Evolutionary conservation across 2,888 invertebrate species (phyloP), one percentile per base, ranked within the genome.

Genomic region (Conomelus anceps): DNA sequence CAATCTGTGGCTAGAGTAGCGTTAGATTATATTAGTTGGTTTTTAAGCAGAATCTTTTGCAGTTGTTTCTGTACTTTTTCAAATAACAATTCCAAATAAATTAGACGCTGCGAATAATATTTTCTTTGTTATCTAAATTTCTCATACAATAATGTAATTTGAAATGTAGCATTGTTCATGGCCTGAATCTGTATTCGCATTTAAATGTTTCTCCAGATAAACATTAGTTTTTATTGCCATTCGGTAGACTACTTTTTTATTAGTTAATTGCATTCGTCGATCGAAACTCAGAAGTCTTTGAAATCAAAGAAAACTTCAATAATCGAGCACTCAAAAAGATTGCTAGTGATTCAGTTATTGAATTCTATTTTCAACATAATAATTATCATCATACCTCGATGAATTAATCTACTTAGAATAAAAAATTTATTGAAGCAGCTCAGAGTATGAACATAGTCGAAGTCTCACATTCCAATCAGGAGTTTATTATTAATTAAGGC

Each of bases 31-130:
- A 24, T 86, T 86, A 23, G 24, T 23, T 86, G 24, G 86, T 22
- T 86, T 86, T 86, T 13, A 6, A 86, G 24, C 24, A 86, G 24
- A 86, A 86, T 86, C 29, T 86, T 86, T 86, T 24, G 86, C 86
- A 86, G 86, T 86, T 86, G 85, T 85, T 86, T 86, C 29, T 86
- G 29, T 86, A 26, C 86, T 26, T 23, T 86, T 86, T 29, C 22
- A 24, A 86, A 86, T 86, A 86, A 86, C 86, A 86, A 86, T 26
- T 86, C 22, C 24, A 23, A 24, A 24, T 86, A 86, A 22, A 26
- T 86, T 86, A 86, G 86, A 86, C 24, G 86, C 86, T 86, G 86
- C 22, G 1, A 86, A 86, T 86, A 86, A 85, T 86, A 26, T 24
- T 86, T 86, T 63, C 63, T 63, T n/a, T 63, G 63, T 63, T 63